Percentiles rank a stretch among this genome's conserved stretches.
Evolutionary conservation across 2,888 invertebrate genomes (phyloP).

Genomic region (Cyclophora albipunctata): DNA sequence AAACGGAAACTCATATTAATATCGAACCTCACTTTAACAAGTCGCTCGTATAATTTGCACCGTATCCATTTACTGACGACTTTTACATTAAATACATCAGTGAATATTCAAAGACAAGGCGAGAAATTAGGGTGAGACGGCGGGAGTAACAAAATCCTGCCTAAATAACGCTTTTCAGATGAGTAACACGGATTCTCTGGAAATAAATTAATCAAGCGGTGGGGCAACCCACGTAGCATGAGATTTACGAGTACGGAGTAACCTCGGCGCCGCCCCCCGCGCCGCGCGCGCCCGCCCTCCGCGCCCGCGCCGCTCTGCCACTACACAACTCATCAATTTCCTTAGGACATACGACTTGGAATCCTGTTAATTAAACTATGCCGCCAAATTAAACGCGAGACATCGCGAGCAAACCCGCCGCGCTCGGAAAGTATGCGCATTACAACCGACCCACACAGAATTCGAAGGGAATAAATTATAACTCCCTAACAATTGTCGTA

Average conservation of each 20-base stretch:
- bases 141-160: constrained; percentile 27
- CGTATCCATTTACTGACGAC: constrained; percentile 17
- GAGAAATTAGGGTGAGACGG: constrained; percentile 29
- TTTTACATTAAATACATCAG: constrained; percentile 21
- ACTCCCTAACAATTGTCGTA: neutral
- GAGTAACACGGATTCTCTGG: constrained; percentile 47
- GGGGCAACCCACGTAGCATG: constrained; percentile 44
- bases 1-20: constrained; percentile 9
- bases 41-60: constrained; percentile 13
- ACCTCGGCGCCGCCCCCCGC: constrained; percentile 9
- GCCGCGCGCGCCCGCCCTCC: neutral
- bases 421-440: constrained; percentile 28
- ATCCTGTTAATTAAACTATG: constrained; percentile 69
- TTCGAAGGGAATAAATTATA: constrained; percentile 15
- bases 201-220: constrained; percentile 62
- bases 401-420: constrained; percentile 23
- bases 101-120: constrained; percentile 26
- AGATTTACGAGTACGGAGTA: constrained; percentile 52
- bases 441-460: constrained; percentile 13
- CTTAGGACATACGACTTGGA: constrained; percentile 57
- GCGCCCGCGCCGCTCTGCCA: constrained; percentile 17
- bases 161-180: constrained; percentile 45
- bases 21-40: constrained; percentile 11
- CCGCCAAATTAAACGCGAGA: constrained; percentile 51
- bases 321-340: constrained; percentile 68